phyloP scores from a whole-genome alignment of 2,113 vertebrate species.

The Pluvialis apricaria region DNA sequence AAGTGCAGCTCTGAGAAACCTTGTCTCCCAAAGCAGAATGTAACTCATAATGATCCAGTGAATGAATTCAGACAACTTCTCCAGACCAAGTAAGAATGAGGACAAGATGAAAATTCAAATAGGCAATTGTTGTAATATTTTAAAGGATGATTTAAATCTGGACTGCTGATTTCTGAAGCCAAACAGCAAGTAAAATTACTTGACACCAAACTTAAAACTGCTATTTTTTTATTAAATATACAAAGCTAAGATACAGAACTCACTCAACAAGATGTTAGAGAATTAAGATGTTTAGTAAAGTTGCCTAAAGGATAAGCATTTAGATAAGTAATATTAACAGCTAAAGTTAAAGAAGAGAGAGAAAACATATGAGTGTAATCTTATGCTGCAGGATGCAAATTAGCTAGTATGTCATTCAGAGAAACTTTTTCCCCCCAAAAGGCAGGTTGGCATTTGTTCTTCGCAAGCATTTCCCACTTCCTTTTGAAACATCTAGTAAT shows the following conservation, averaged over 20 bases:
- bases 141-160: not conserved
- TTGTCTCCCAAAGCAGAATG: not conserved
- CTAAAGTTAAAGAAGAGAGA: not conserved
- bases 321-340: slow-evolving; percentile 3
- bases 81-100: not conserved
- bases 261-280: not conserved
- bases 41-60: not conserved
- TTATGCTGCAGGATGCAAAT: not conserved
- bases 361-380: not conserved
- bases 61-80: not conserved
- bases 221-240: not conserved
- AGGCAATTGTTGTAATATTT: not conserved
- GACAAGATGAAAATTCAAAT: not conserved
- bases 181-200: not conserved
- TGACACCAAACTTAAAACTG: not conserved
- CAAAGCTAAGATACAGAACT: not conserved
- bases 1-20: not conserved
- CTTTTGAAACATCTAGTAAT: not conserved
- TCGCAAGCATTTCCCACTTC: not conserved
- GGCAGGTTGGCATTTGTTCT: not conserved
- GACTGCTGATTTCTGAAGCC: not conserved
- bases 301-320: not conserved
- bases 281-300: slow-evolving; percentile 28
- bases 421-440: not conserved
- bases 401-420: not conserved